A percentile compares a stretch with the other conserved stretches of the same genome.
Conservation (phyloP, 1,140 invertebrate genomes). For the Chironomus striatipennis region DNA sequence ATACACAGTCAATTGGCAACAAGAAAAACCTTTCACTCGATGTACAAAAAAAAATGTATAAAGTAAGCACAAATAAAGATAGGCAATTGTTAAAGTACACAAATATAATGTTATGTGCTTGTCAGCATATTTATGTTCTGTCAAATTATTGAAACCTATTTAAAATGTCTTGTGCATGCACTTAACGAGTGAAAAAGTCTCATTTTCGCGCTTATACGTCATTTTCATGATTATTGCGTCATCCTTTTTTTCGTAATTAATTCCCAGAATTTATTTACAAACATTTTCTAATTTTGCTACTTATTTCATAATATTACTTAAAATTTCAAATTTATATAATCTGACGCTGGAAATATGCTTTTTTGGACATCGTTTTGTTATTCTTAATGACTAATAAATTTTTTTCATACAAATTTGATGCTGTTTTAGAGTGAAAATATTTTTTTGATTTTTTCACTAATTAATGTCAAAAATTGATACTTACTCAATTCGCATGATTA, state of each 20-base stretch:
- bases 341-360: no score
- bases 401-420: not conserved
- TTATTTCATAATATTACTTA: not conserved
- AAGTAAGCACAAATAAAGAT: not conserved
- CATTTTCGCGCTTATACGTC: not conserved
- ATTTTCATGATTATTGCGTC: not conserved
- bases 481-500: constrained; percentile 2
- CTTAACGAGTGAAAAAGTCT: not conserved
- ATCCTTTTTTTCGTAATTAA: not conserved
- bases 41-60: not conserved
- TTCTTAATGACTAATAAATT: not conserved
- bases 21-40: not conserved
- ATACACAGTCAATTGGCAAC: not conserved
- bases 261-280: constrained; percentile 9
- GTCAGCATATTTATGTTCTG: not conserved
- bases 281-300: not conserved
- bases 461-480: not conserved
- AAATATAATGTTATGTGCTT: not conserved
- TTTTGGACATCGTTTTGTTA: not conserved
- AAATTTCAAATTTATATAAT: no score
- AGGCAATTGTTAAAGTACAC: not conserved
- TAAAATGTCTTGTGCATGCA: not conserved
- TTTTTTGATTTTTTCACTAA: not conserved
- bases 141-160: not conserved
- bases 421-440: not conserved